Percentiles rank a stretch among this genome's conserved stretches.
Evolutionary conservation across 2,113 vertebrate genomes (phyloP).

Genomic region (Pelodiscus sinensis): DNA sequence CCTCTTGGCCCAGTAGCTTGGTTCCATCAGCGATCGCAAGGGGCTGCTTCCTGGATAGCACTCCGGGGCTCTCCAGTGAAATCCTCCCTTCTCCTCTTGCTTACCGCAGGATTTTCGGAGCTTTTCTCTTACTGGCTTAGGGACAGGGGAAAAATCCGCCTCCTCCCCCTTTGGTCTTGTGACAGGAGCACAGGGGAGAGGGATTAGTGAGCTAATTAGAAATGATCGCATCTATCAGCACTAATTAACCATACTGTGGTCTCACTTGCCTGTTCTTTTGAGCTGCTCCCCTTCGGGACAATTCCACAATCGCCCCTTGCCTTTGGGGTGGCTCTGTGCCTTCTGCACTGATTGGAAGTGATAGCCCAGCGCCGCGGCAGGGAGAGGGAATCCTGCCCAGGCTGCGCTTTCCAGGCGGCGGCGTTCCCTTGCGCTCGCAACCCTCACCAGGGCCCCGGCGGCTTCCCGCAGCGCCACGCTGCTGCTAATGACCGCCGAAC

Average conservation of each 20-base stretch:
- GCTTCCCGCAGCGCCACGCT: neutral
- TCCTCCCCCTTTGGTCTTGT: neutral
- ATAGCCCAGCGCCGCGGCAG: conserved; percentile 59
- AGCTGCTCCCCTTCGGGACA: conserved; percentile 73
- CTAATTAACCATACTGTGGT: conserved; percentile 82
- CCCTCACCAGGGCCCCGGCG: conserved; percentile 38
- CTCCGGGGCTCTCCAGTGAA: neutral
- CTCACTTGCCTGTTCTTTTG: conserved; percentile 79
- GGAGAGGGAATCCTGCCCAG: neutral
- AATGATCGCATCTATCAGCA: conserved; percentile 84
- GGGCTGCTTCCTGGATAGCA: neutral
- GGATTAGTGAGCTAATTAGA: conserved; percentile 87
- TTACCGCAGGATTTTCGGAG: neutral
- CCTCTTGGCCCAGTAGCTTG: conserved; percentile 36
- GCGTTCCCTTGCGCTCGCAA: neutral
- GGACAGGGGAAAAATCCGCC: neutral
- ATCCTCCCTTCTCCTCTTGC: neutral
- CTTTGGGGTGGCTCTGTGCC: conserved; percentile 66
- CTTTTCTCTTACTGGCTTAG: conserved; percentile 49
- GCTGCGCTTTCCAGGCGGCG: neutral
- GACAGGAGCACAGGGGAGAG: conserved; percentile 60
- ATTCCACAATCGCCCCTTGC: conserved; percentile 65
- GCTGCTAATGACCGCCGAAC: conserved; percentile 41
- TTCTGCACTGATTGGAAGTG: conserved; percentile 79
- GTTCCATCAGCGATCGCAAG: conserved; percentile 4